Conservation (phyloP, 2,888 invertebrate species). For the Heteromurus nitidus region DNA sequence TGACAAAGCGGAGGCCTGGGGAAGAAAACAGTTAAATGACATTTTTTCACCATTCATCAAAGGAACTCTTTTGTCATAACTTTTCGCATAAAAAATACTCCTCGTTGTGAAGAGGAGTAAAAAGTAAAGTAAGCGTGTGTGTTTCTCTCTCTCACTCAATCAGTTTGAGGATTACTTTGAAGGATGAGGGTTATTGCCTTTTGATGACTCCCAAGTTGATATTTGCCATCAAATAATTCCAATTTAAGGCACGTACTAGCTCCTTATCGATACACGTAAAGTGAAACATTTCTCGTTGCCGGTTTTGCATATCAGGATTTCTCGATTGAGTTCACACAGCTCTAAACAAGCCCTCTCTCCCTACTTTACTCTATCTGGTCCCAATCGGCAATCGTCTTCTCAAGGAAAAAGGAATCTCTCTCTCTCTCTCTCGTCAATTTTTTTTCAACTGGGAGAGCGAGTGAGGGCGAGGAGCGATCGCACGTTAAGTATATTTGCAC, state of each 20-base stretch:
- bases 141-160: neutral
- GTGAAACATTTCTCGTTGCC: constrained; percentile 26
- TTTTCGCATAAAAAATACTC: neutral
- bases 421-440: too few species aligned
- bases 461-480: too few species aligned
- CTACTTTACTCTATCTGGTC: too few species aligned
- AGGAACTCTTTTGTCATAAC: neutral
- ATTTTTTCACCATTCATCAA: neutral
- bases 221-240: constrained; percentile 60
- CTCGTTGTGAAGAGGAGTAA: neutral
- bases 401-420: too few species aligned
- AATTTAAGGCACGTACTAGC: constrained; percentile 57
- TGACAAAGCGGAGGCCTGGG: neutral
- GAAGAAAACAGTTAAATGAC: constrained; percentile 8
- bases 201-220: constrained; percentile 46
- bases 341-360: constrained; percentile 58
- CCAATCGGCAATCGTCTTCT: neutral
- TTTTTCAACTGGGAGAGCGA: too few species aligned
- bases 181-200: constrained; percentile 47
- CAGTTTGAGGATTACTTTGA: neutral
- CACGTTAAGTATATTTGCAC: too few species aligned
- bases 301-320: constrained; percentile 63
- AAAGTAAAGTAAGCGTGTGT: neutral
- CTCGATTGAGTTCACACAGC: constrained; percentile 56
- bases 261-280: constrained; percentile 41